Percentiles rank a stretch among this genome's conserved stretches.
Evolutionary conservation across 1,140 invertebrate genomes (phyloP).

Genomic region (Antheraea pernyi): DNA sequence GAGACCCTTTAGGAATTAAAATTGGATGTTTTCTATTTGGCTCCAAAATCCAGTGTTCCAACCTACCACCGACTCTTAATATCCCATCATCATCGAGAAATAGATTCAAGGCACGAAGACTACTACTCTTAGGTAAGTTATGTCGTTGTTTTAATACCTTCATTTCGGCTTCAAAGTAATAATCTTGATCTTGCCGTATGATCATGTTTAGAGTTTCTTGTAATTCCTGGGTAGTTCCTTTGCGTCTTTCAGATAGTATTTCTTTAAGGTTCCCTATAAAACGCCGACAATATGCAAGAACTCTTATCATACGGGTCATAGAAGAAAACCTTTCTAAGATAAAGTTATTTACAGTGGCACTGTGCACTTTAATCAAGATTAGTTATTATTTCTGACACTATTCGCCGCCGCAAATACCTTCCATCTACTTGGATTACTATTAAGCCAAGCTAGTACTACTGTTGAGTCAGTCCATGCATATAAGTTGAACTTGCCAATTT

Average conservation of each 20-base stretch:
- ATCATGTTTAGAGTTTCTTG: not conserved
- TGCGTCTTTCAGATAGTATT: constrained; percentile 12
- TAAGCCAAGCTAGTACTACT: constrained; percentile 16
- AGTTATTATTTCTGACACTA: constrained; percentile 12
- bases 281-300: constrained; percentile 28
- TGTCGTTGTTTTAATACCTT: constrained; percentile 5
- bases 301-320: constrained; percentile 24
- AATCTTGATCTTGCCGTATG: not conserved
- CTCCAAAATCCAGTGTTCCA: constrained; percentile 12
- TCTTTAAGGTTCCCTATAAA: constrained; percentile 18
- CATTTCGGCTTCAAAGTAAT: constrained; percentile 19
- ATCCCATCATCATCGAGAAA: not conserved
- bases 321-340: constrained; percentile 27
- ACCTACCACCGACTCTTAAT: constrained; percentile 34
- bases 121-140: constrained; percentile 23
- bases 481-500: not conserved
- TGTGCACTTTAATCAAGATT: not conserved
- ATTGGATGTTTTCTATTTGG: constrained; percentile 24
- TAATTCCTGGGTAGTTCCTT: constrained; percentile 13
- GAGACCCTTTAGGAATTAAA: constrained; percentile 18
- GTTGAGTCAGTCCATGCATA: constrained; percentile 12
- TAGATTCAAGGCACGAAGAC: constrained; percentile 24
- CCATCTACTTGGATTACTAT: constrained; percentile 7
- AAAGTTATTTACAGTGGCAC: constrained; percentile 30
- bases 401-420: constrained; percentile 12